These are phyloP conservation scores for Archilochus colubris DNA, from an alignment of 2,113 vertebrate species.

Conservation along the genomic window DNA sequence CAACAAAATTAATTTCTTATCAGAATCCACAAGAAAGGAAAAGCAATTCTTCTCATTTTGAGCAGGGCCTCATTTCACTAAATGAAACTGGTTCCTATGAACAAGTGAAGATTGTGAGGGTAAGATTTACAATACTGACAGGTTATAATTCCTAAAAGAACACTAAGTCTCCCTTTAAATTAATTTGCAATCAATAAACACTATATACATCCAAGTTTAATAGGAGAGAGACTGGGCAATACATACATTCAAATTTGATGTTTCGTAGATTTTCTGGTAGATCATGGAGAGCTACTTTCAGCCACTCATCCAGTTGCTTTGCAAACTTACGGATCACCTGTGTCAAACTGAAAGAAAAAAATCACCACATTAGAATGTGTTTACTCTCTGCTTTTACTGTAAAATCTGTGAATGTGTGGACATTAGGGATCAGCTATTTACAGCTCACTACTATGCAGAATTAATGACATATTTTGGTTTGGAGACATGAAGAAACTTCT, in stretches of 20 bases:
- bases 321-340: constrained; percentile 99
- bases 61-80: neutral
- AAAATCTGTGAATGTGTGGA: neutral
- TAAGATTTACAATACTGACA: neutral
- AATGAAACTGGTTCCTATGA: neutral
- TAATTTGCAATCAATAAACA: neutral
- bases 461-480: neutral
- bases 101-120: neutral
- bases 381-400: neutral
- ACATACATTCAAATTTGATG: constrained; percentile 97
- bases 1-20: constrained; percentile 57
- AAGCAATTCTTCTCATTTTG: neutral
- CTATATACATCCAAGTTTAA: neutral
- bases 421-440: neutral
- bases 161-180: constrained; percentile 14
- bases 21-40: neutral
- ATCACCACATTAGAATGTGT: neutral
- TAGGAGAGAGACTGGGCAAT: neutral
- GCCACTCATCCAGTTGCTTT: constrained; percentile 98
- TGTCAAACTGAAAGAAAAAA: constrained; percentile 84
- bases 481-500: neutral
- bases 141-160: constrained; percentile 1
- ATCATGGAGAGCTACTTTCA: constrained; percentile 96
- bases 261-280: constrained; percentile 97
- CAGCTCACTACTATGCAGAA: neutral